phyloP scores from a whole-genome alignment of 2,888 invertebrate genomes.

The Sturmia bella region DNA sequence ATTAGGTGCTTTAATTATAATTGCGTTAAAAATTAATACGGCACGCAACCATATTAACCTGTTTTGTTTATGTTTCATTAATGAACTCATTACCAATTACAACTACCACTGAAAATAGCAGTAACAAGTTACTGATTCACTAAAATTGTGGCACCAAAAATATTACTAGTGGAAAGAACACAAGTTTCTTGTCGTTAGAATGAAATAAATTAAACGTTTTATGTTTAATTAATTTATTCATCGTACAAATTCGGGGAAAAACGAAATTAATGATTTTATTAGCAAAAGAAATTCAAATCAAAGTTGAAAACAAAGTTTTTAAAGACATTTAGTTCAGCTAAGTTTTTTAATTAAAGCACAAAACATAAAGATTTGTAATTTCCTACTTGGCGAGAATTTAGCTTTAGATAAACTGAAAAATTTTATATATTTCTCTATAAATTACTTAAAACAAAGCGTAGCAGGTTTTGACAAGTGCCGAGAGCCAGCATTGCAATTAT shows the following conservation, averaged over 20 bases:
- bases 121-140: constrained; percentile 17
- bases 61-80: constrained; percentile 32
- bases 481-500: no score
- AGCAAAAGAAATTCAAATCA: not conserved
- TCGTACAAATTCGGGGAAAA: not conserved
- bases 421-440: no score
- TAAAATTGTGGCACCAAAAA: constrained; percentile 33
- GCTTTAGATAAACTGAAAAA: no score
- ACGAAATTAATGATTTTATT: not conserved
- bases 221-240: not conserved
- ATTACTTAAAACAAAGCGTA: no score
- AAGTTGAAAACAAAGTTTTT: not conserved
- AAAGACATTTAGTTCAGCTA: not conserved
- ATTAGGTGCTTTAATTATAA: constrained; percentile 46
- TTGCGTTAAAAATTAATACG: constrained; percentile 18
- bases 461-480: no score
- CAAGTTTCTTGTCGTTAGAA: not conserved
- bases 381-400: no score
- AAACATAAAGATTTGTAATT: no score
- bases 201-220: not conserved
- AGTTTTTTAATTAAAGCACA: not conserved
- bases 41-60: constrained; percentile 17
- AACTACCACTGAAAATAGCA: constrained; percentile 6
- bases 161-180: not conserved
- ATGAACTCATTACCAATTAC: constrained; percentile 59